Evolutionary conservation across 2,113 vertebrate species (phyloP).

Genomic region (Gobius niger): DNA sequence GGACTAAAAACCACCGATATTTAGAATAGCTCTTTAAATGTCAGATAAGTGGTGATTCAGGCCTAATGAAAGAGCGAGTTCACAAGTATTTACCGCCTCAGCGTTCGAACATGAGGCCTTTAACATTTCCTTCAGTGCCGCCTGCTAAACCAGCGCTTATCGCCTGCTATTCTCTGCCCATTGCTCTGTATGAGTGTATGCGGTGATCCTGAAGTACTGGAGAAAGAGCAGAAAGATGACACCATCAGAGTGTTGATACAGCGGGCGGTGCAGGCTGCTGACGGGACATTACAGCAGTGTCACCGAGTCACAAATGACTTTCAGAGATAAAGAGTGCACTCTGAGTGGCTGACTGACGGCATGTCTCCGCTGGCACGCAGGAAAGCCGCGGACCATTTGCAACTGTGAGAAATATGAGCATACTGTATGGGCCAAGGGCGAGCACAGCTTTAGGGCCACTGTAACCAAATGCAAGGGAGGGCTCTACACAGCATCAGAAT

Average conservation of each 20-base stretch:
- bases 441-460: not conserved
- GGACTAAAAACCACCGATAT: slow-evolving; percentile 53
- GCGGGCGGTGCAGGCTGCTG: slow-evolving; percentile 51
- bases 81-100: slow-evolving; percentile 9
- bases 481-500: no score
- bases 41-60: slow-evolving; percentile 43
- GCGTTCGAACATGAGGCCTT: slow-evolving; percentile 46
- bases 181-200: slow-evolving; percentile 18
- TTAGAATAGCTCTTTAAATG: slow-evolving; percentile 53
- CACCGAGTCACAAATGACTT: slow-evolving; percentile 55
- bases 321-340: slow-evolving; percentile 51
- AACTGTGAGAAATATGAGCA: not conserved
- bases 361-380: slow-evolving; percentile 5
- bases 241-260: slow-evolving; percentile 64
- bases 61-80: slow-evolving; percentile 23
- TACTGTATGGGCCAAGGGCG: not conserved
- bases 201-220: slow-evolving; percentile 27
- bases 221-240: slow-evolving; percentile 53
- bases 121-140: slow-evolving; percentile 53
- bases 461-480: not conserved
- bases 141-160: slow-evolving; percentile 42
- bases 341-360: slow-evolving; percentile 37
- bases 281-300: slow-evolving; percentile 57
- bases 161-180: slow-evolving; percentile 46
- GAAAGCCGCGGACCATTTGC: slow-evolving; percentile 12